Evolutionary conservation across 2,888 invertebrate species (phyloP), one percentile per base, ranked within the genome.

Genomic region (Neoitamus cyanurus): DNA sequence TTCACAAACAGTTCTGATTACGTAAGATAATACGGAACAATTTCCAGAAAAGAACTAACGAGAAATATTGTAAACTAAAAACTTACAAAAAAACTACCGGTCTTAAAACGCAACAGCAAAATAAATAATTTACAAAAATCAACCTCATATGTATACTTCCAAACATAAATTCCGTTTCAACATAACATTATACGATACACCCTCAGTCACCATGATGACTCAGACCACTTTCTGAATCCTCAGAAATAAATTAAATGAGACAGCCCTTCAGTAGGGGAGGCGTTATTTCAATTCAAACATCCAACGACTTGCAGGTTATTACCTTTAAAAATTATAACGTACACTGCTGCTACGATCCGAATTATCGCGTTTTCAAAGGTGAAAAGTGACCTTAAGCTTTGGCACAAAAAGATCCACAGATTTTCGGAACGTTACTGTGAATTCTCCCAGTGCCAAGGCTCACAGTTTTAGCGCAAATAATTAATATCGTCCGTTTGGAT

Each of bases 401-500:
- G 91, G 90, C 91, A 91, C 91, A 89, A 90, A 91, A 91, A 91
- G 91, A 91, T 91, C 91, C 91, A 91, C 91, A 91, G 91, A 91
- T 88, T 89, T 87, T 25, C 46, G 87, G 87, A 86, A 58, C 20
- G 9, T 88, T 88, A 91, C 91, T 91, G 91, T 91, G 91, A 91
- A 91, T 91, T 91, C 91, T 91, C 91, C 91, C 91, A 91, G 91
- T 91, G 91, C 91, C 91, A 91, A 91, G 91, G 88, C 86, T 87
- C 88, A 90, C 88, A 84, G 84, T 83, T 83, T 72, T n/a, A 75
- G 13, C n/a, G 28, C 42, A 73, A 9, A 9, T 46, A 46, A 77
- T 70, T 25, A 4, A 25, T 7, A 20, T 58, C 20, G 9, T 58
- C 58, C 58, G 20, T 58, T 58, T 46, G n/a, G n/a, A n/a, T n/a